phyloP scores from a whole-genome alignment of 2,797 vertebrate species.

The Muscicapa striata region DNA sequence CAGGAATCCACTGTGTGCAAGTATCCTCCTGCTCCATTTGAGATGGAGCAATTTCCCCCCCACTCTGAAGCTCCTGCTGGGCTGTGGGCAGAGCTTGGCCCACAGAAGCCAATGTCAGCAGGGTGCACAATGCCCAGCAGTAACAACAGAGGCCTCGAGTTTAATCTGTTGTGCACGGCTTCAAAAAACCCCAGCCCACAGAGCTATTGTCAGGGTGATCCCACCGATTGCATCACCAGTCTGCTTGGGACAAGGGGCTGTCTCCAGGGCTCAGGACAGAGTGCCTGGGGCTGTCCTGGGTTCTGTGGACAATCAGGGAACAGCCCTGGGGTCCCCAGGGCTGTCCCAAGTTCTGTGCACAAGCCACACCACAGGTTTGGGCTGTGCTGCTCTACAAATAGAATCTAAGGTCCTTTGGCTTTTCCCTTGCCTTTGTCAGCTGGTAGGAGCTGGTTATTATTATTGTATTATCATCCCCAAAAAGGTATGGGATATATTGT shows the following conservation, averaged over 20 bases:
- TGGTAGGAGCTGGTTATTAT: background rate
- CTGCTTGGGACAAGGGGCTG: background rate
- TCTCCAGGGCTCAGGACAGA: background rate
- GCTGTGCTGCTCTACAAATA: background rate
- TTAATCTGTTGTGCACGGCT: slow-evolving; percentile 10
- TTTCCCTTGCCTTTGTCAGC: background rate
- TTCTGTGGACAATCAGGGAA: background rate
- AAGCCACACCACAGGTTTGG: background rate
- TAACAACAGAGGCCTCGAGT: background rate
- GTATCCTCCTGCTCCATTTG: background rate
- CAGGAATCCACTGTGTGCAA: background rate
- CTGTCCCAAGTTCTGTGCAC: accelerated
- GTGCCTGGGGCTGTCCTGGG: background rate
- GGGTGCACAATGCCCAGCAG: background rate
- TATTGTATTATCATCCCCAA: background rate
- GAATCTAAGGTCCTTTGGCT: background rate
- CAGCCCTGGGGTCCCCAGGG: background rate
- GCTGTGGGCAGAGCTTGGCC: background rate
- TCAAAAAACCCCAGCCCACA: background rate
- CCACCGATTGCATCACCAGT: background rate
- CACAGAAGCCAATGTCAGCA: background rate
- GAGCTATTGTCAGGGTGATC: slow-evolving; percentile 36
- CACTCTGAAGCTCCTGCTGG: background rate
- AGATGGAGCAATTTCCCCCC: background rate
- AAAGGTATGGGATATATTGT: background rate